phyloP scores from a whole-genome alignment of 2,797 vertebrate species.

The Pangasius krempfi region DNA sequence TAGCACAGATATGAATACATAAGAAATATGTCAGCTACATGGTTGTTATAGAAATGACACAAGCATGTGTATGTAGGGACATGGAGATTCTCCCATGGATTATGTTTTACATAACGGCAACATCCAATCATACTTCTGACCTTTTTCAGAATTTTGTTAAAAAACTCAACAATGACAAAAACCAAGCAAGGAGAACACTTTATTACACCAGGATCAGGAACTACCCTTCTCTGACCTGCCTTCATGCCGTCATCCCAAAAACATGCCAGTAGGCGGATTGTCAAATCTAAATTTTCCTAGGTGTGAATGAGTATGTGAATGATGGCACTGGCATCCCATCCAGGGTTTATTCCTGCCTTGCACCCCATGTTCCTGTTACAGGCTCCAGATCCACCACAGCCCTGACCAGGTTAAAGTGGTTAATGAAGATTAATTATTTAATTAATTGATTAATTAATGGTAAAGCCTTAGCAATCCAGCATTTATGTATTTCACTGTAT shows the following conservation, averaged over 20 bases:
- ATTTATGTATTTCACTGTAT: not conserved
- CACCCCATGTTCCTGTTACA: not conserved
- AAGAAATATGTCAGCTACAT: not conserved
- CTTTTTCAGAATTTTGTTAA: not conserved
- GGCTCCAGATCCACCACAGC: not conserved
- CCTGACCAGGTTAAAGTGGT: not conserved
- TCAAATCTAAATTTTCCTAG: not conserved
- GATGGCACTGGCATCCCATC: not conserved
- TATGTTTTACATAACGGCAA: not conserved
- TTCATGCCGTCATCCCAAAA: not conserved
- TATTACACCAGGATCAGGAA: not conserved
- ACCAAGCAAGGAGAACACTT: not conserved
- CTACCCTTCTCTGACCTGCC: not conserved
- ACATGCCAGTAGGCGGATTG: too few species aligned
- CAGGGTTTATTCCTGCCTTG: not conserved
- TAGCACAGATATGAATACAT: conserved; percentile 2
- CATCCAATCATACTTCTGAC: not conserved
- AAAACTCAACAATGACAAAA: not conserved
- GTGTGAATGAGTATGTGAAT: not conserved
- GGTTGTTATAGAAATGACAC: not conserved
- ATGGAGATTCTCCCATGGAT: not conserved
- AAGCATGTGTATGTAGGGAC: not conserved
- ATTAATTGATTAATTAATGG: not conserved
- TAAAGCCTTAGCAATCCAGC: not conserved
- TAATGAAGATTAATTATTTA: not conserved